Conservation (phyloP, 2,888 invertebrate species). For the Pachymerium ferrugineum region DNA sequence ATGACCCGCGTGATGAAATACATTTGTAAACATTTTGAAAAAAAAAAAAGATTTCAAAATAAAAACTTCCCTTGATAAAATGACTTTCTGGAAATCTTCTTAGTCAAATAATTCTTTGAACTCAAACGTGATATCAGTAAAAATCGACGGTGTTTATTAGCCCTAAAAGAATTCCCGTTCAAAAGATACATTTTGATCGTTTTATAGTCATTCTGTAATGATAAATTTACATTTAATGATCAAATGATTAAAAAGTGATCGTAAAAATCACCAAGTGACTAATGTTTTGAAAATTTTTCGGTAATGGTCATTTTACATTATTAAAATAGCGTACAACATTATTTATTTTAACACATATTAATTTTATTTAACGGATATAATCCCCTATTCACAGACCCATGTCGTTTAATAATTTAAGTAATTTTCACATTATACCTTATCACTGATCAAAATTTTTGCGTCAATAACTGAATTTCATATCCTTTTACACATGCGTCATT, state of each 20-base stretch:
- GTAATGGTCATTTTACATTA: neutral
- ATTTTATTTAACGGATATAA: neutral
- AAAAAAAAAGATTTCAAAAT: neutral
- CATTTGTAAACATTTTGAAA: neutral
- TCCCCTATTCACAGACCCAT: too few relatives aligned
- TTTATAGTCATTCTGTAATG: neutral
- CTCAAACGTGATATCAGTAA: too few relatives aligned
- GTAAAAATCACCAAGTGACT: neutral
- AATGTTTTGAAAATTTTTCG: neutral
- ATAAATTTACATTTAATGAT: neutral
- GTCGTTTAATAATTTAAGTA: too few relatives aligned
- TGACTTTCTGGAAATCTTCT: too few relatives aligned
- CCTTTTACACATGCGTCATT: too few relatives aligned
- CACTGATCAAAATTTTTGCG: too few relatives aligned
- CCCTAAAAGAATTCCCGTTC: neutral
- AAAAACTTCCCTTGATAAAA: too few relatives aligned
- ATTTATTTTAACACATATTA: neutral
- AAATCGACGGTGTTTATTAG: neutral
- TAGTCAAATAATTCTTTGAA: too few relatives aligned
- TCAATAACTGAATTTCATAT: too few relatives aligned
- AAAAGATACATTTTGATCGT: neutral
- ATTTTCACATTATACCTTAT: too few relatives aligned
- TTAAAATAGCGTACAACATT: neutral
- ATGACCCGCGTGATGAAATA: too few relatives aligned
- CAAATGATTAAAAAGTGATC: neutral